Evolutionary conservation across 2,888 invertebrate genomes (phyloP).

Genomic region (Aphidius colemani): DNA sequence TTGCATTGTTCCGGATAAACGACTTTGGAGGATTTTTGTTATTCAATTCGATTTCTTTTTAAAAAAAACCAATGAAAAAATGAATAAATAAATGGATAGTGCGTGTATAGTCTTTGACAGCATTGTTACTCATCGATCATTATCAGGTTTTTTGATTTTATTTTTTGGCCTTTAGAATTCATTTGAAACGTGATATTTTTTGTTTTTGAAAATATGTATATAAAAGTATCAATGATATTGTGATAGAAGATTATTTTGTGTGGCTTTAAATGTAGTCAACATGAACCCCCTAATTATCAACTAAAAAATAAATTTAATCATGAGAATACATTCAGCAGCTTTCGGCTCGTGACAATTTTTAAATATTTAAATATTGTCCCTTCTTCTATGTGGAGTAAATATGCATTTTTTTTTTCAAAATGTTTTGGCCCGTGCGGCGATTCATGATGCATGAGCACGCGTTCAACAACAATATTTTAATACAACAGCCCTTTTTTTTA

Average conservation of each 20-base stretch:
- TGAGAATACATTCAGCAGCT: constrained; percentile 32
- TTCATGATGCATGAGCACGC: constrained; percentile 47
- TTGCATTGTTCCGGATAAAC: constrained; percentile 26
- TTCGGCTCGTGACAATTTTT: constrained; percentile 44
- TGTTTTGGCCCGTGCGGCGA: constrained; percentile 28
- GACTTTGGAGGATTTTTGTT: constrained; percentile 10
- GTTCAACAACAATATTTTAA: constrained; percentile 45
- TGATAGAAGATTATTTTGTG: constrained; percentile 26
- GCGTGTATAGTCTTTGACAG: background rate
- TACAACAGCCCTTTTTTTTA: too few species aligned
- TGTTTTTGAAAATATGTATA: constrained; percentile 25
- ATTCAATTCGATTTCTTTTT: constrained; percentile 20
- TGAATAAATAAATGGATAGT: background rate
- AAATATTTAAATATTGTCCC: constrained; percentile 29
- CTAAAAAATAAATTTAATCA: constrained; percentile 39
- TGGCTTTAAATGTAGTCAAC: constrained; percentile 32
- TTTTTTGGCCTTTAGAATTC: background rate
- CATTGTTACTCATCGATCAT: constrained; percentile 11
- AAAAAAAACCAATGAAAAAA: constrained; percentile 11
- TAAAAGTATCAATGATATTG: constrained; percentile 24
- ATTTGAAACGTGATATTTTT: background rate
- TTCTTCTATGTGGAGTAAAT: background rate
- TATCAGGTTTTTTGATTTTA: constrained; percentile 12
- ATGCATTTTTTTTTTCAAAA: constrained; percentile 21
- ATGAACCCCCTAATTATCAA: constrained; percentile 19